These are phyloP conservation scores for Pseudomugil tenellus DNA, from an alignment of 2,797 vertebrate genomes.

Conservation along the genomic window DNA sequence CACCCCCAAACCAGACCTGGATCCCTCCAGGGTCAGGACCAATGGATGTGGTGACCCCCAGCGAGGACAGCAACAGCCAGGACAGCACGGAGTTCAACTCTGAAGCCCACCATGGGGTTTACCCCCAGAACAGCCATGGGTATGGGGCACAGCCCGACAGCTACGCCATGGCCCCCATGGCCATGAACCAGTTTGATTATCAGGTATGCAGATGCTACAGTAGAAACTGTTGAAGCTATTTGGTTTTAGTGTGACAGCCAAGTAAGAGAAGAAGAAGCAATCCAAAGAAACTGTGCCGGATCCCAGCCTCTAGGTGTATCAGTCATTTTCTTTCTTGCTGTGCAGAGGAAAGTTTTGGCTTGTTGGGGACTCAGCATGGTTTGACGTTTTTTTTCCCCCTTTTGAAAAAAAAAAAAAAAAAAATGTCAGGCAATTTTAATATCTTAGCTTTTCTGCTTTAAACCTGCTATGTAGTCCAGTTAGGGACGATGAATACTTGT, in stretches of 20 bases:
- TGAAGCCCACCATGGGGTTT: slow-evolving; percentile 91
- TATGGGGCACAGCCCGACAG: slow-evolving; percentile 97
- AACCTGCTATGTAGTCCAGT: slow-evolving; percentile 13
- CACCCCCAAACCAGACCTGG: slow-evolving; percentile 95
- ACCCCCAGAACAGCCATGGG: slow-evolving; percentile 98
- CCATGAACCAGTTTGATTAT: slow-evolving; percentile 99
- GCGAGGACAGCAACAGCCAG: slow-evolving; percentile 99
- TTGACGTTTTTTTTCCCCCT: slow-evolving; percentile 46
- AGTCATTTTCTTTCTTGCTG: slow-evolving; percentile 66
- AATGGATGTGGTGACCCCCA: slow-evolving; percentile 96
- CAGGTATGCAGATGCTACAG: slow-evolving; percentile 90
- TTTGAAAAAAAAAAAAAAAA: background rate
- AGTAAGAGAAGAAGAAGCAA: slow-evolving; percentile 70
- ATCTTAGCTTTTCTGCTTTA: background rate
- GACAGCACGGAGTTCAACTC: slow-evolving; percentile 96
- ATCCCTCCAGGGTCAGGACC: slow-evolving; percentile 92
- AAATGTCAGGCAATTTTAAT: background rate
- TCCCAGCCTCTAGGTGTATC: slow-evolving; percentile 66
- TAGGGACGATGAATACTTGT: slow-evolving; percentile 18
- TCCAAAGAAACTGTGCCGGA: slow-evolving; percentile 65
- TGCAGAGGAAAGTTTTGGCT: slow-evolving; percentile 67
- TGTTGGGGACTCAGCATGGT: slow-evolving; percentile 71
- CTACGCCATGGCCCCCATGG: slow-evolving; percentile 95
- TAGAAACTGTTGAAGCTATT: slow-evolving; percentile 75
- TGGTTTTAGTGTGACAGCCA: slow-evolving; percentile 74